phyloP scores from a whole-genome alignment of 2,113 vertebrate genomes.

The Apodemus speciosus region DNA sequence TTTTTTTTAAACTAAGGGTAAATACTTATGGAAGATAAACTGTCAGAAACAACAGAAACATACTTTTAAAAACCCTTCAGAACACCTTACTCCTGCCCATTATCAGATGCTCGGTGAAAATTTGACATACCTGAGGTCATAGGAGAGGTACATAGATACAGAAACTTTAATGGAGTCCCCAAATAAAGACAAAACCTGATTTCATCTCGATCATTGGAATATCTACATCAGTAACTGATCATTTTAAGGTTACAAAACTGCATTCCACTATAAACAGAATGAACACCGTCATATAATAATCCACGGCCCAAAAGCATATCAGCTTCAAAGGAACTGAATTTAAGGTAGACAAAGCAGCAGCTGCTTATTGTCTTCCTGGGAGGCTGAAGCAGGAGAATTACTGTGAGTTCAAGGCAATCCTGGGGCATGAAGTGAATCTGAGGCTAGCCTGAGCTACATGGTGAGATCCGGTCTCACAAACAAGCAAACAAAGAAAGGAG shows the following conservation, averaged over 20 bases:
- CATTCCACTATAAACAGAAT: not conserved
- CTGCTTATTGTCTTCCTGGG: not conserved
- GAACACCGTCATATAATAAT: not conserved
- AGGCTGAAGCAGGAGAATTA: not conserved
- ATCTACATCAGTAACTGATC: not conserved
- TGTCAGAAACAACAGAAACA: constrained; percentile 7
- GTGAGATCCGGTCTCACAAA: not conserved
- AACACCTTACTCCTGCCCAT: not conserved
- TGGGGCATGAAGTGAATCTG: not conserved
- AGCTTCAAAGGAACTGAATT: constrained; percentile 19
- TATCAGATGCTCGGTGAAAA: not conserved
- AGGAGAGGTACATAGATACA: not conserved
- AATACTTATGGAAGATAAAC: constrained; percentile 4
- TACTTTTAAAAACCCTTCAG: not conserved
- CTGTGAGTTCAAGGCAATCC: not conserved
- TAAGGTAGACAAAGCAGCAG: not conserved
- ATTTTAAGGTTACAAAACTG: constrained; percentile 37
- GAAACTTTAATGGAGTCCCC: not conserved
- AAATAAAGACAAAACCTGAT: not conserved
- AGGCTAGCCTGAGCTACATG: not conserved
- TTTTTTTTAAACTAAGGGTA: not conserved
- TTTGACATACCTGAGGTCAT: not conserved
- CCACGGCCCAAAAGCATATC: not conserved
- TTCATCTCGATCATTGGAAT: constrained; percentile 2
- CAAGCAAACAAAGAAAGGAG: too few relatives aligned